A percentile compares a stretch with the other conserved stretches of the same genome.
Conservation (phyloP, 23 tunicate genomes). For the Pegea sp. region DNA sequence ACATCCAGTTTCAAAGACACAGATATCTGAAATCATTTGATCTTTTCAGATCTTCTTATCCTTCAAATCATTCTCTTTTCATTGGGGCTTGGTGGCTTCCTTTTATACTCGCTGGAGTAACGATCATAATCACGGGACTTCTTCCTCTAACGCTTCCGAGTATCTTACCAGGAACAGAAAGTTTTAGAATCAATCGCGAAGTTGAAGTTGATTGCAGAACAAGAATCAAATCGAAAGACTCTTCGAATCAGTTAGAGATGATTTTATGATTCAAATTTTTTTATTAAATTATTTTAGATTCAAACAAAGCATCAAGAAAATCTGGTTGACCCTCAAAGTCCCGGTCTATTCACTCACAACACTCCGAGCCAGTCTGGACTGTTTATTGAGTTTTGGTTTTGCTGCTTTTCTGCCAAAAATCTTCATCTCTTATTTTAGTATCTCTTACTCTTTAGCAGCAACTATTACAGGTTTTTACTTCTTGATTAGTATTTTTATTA, state of each 20-base stretch:
- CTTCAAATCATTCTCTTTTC: not conserved
- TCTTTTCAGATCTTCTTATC: not conserved
- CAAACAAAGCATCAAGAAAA: not conserved
- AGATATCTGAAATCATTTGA: too few relatives aligned
- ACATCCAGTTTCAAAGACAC: not conserved
- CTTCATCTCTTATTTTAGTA: not conserved
- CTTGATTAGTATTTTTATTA: not conserved
- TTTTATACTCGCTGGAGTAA: constrained; percentile 5
- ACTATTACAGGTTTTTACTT: not conserved
- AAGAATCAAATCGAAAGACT: not conserved
- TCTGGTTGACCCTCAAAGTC: not conserved
- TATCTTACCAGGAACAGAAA: constrained; percentile 8
- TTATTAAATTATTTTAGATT: not conserved
- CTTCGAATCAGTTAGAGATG: not conserved
- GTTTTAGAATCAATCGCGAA: constrained; percentile 7
- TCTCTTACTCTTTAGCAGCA: not conserved
- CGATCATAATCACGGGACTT: not conserved
- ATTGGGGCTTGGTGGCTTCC: constrained; percentile 20
- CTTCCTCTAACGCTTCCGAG: constrained; percentile 4
- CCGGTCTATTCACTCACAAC: not conserved
- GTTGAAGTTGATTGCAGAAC: constrained; percentile 4
- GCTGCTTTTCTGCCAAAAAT: not conserved
- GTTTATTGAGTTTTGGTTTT: not conserved
- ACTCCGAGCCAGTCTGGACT: not conserved
- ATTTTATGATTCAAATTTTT: not conserved